These are phyloP conservation scores for Eristalis tenax DNA, from an alignment of 2,888 invertebrate genomes.

Conservation along the genomic window DNA sequence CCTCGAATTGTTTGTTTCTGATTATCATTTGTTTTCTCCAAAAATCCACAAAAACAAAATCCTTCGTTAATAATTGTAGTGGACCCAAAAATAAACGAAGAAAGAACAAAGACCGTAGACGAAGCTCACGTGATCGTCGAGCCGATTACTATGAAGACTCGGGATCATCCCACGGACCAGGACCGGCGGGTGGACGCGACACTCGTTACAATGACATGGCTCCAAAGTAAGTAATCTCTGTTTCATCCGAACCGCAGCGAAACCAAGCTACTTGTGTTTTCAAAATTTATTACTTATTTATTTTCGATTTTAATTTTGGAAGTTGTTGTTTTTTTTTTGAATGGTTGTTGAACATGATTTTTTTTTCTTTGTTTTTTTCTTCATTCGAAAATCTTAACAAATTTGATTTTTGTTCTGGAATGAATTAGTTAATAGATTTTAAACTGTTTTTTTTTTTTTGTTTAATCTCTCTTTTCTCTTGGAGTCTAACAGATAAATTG, in stretches of 20 bases:
- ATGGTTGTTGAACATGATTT: slow-evolving; percentile 47
- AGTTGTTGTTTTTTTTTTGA: slow-evolving; percentile 24
- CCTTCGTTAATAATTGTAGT: slow-evolving; percentile 75
- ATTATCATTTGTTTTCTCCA: slow-evolving; percentile 28
- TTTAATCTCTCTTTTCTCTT: not conserved
- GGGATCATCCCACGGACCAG: slow-evolving; percentile 81
- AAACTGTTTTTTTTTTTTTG: slow-evolving; percentile 6
- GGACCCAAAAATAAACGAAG: slow-evolving; percentile 81
- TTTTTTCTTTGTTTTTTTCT: not conserved
- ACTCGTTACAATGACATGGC: slow-evolving; percentile 93
- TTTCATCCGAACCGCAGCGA: slow-evolving; percentile 31
- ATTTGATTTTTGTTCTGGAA: slow-evolving; percentile 52
- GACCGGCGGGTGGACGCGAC: slow-evolving; percentile 83
- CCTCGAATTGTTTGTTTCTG: slow-evolving; percentile 44
- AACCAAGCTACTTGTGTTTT: not conserved
- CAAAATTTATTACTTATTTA: not conserved
- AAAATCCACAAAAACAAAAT: slow-evolving; percentile 37
- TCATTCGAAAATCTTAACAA: not conserved
- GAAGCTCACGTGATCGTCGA: slow-evolving; percentile 78
- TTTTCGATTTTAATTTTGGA: not conserved
- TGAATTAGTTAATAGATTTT: slow-evolving; percentile 50
- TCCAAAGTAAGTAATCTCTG: slow-evolving; percentile 87
- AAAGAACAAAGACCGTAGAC: slow-evolving; percentile 80
- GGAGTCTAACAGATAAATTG: not conserved
- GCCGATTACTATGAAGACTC: slow-evolving; percentile 82